A percentile compares a stretch with the other conserved stretches of the same genome.
phyloP scores from a whole-genome alignment of 1,140 invertebrate species.

The Formica exsecta region DNA sequence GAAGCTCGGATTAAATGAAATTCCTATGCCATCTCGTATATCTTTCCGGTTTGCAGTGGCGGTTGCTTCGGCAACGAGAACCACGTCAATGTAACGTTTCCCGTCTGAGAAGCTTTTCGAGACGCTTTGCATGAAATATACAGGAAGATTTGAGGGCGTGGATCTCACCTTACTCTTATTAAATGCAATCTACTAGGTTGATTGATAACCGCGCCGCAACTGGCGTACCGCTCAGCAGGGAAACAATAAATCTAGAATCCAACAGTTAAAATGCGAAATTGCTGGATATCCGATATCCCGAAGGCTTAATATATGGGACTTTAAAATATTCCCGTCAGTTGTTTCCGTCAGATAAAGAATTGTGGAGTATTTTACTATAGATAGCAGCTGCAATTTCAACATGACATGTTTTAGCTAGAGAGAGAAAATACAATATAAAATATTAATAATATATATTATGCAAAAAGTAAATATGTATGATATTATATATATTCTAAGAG shows the following conservation, averaged over 20 bases:
- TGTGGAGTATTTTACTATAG: constrained; percentile 35
- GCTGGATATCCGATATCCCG: constrained; percentile 60
- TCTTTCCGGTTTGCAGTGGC: constrained; percentile 80
- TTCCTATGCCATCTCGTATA: constrained; percentile 84
- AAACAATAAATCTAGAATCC: constrained; percentile 60
- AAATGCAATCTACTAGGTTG: constrained; percentile 56
- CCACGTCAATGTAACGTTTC: constrained; percentile 70
- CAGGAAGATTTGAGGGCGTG: constrained; percentile 55
- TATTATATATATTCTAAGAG: too few relatives aligned
- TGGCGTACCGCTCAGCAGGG: constrained; percentile 30
- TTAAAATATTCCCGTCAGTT: constrained; percentile 61
- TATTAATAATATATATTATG: not conserved
- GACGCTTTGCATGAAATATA: constrained; percentile 50
- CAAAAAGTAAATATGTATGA: not conserved
- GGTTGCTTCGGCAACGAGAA: constrained; percentile 79
- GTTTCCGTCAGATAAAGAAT: constrained; percentile 41
- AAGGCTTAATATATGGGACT: constrained; percentile 58
- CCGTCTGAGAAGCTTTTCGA: constrained; percentile 55
- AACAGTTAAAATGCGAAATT: constrained; percentile 57
- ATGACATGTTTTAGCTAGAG: not conserved
- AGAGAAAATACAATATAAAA: not conserved
- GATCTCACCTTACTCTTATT: constrained; percentile 60
- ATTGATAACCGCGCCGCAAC: constrained; percentile 51
- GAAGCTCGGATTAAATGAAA: constrained; percentile 84
- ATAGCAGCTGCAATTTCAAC: constrained; percentile 9